Base-by-base conservation (phyloP, 2,888 invertebrate species). In the Mayetiola destructor region DNA sequence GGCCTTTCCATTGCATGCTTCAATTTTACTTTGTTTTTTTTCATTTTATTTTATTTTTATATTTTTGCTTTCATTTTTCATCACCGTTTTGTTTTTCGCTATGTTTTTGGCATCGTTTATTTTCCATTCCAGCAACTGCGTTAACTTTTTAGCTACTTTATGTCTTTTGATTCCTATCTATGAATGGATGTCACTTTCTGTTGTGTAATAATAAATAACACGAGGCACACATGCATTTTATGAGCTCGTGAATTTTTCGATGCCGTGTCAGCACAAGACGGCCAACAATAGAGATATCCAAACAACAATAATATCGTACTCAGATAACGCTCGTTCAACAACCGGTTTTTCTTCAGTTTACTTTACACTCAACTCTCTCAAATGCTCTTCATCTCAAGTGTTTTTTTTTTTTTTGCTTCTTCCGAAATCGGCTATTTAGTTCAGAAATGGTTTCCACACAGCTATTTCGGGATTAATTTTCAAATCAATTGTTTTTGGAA, bases 131-230 rank as follows among this genome's bases (percentile, higher is more conserved):
- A 48, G 27, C 48, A 48, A 27, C 27, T 48, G n/a, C n/a, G n/a
- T 48, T 48, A 27, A 27, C 23, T 27, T 27, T n/a, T n/a, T 48
- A 16, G 27, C 48, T 42, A 48, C 27, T 27, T 27, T 27, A 48
- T 48, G 27, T 9, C 23, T 48, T 9, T 27, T 16, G 32, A 12
- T 48, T 48, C 20, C 23, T 14, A 27, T n/a, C 48, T n/a, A 27
- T 27, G 27, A n/a, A n/a, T 48, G 23, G 48, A 48, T 48, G 48
- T 48, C 48, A 48, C 48, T 48, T n/a, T 48, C 5, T 48, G 48
- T 48, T 27, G 48, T n/a, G n/a, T 48, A n/a, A 27, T 27, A 27
- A 48, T 48, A 48, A 48, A 48, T 48, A 27, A 48, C 23, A n/a
- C n/a, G 27, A 48, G 29, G 8, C 18, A 27, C 48, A 48, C 48